Evolutionary conservation across 2,888 invertebrate species (phyloP), one percentile per base, ranked within the genome.

Genomic region (Andricus curvator): DNA sequence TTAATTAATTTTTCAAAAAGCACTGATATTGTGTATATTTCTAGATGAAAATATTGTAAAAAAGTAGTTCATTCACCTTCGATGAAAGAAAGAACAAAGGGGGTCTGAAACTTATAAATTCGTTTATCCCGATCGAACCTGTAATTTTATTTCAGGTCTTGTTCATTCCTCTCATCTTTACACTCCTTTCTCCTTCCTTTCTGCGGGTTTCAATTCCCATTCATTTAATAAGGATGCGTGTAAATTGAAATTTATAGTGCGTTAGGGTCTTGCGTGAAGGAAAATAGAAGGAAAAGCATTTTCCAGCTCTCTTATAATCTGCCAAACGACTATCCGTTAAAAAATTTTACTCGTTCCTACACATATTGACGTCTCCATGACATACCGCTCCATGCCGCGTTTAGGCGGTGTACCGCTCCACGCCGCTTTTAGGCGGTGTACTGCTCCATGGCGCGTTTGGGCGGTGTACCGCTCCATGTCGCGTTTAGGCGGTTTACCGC

Each of bases 51-150:
- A 56, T 37, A 11, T n/a, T 41, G 5, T 22, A 41, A n/a, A 67
- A n/a, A n/a, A 13, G 41, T 8, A 41, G 48, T 68, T 48, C 68
- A 17, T 68, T 48, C 48, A 22, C 33, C 29, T 56, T 13, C 4
- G 1, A 8, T n/a, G 20, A 56, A 20, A n/a, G 33, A 11, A 20
- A 51, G 51, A 48, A 51, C 25, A 70, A 13, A 20, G 20, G 29
- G 51, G 29, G n/a, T 70, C 51, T 70, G 33, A 76, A 68, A 78
- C 62, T 82, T 68, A 83, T 84, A 85, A 88, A 86, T 87, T 86
- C 84, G 82, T 87, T 87, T 84, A 84, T 80, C 77, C 80, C 83
- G 85, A 87, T 87, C 85, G 85, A 85, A 83, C 84, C n/a, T 84
- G 83, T 85, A 88, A 88, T 85, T 86, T 86, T 84, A 85, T 89